Evolutionary conservation across 2,888 invertebrate species (phyloP).

Genomic region (Masnerella sp.): DNA sequence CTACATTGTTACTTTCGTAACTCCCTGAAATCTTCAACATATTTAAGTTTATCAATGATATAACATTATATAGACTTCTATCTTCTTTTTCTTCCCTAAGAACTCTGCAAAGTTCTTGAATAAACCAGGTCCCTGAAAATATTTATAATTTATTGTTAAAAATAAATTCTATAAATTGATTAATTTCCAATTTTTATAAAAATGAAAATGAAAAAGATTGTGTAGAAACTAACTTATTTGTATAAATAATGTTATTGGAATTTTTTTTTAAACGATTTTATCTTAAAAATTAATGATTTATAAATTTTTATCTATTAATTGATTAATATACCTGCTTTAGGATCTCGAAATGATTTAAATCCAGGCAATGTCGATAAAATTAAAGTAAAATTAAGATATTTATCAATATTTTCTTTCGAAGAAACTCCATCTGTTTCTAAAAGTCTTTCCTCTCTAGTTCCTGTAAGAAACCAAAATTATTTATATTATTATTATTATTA

Average conservation of each 20-base stretch:
- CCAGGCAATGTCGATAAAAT: too few relatives aligned
- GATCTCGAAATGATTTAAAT: conserved; percentile 6
- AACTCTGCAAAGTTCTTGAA: neutral
- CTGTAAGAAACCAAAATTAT: neutral
- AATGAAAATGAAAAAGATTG: neutral
- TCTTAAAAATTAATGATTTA: neutral
- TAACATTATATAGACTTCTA: neutral
- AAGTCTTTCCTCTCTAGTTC: neutral
- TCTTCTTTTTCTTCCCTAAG: neutral
- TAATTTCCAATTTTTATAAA: too few relatives aligned
- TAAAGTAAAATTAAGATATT: too few relatives aligned
- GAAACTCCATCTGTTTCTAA: neutral
- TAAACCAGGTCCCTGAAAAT: conserved; percentile 14
- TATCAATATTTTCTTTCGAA: neutral
- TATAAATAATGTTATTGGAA: too few relatives aligned
- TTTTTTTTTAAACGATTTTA: neutral
- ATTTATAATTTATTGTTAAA: neutral
- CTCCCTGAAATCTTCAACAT: neutral
- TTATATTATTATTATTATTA: neutral
- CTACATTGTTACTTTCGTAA: neutral
- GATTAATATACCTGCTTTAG: neutral
- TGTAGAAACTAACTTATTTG: too few relatives aligned
- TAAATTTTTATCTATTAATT: too few relatives aligned
- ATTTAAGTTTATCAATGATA: neutral
- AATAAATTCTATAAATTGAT: too few relatives aligned